Conservation (phyloP, 2,113 vertebrate species). For the Galemys pyrenaicus region DNA sequence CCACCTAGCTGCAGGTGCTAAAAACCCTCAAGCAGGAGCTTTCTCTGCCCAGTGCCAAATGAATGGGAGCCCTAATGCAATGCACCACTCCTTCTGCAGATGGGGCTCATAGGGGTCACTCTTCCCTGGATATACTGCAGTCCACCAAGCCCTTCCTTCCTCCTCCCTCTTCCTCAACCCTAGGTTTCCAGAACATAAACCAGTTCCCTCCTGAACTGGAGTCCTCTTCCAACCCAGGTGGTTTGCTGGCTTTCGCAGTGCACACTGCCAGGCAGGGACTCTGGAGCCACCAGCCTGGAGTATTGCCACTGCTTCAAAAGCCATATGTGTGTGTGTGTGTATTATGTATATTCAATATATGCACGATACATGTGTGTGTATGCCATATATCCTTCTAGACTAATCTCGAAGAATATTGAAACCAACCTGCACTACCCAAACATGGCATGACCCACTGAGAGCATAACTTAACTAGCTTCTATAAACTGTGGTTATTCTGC, state of each 20-base stretch:
- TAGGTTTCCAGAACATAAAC: not conserved
- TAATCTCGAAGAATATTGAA: not conserved
- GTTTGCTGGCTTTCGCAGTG: not conserved
- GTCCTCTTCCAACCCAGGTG: not conserved
- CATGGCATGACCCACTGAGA: not conserved
- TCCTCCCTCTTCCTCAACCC: not conserved
- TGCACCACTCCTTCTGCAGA: not conserved
- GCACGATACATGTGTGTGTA: too few relatives aligned
- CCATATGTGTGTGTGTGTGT: too few relatives aligned
- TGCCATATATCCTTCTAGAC: not conserved
- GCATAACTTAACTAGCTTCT: not conserved
- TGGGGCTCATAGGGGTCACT: not conserved
- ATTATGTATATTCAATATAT: too few relatives aligned
- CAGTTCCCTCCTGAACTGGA: not conserved
- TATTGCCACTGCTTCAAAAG: not conserved
- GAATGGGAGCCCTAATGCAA: not conserved
- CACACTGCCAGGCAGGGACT: not conserved
- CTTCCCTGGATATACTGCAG: not conserved
- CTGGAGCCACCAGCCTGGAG: not conserved
- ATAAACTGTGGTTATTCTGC: not conserved
- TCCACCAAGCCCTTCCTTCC: not conserved
- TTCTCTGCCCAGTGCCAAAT: not conserved
- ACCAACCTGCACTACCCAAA: not conserved
- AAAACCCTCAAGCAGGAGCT: not conserved
- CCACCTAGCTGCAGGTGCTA: not conserved